Conservation (phyloP, 2,888 invertebrate genomes). For the Serripes groenlandicus region DNA sequence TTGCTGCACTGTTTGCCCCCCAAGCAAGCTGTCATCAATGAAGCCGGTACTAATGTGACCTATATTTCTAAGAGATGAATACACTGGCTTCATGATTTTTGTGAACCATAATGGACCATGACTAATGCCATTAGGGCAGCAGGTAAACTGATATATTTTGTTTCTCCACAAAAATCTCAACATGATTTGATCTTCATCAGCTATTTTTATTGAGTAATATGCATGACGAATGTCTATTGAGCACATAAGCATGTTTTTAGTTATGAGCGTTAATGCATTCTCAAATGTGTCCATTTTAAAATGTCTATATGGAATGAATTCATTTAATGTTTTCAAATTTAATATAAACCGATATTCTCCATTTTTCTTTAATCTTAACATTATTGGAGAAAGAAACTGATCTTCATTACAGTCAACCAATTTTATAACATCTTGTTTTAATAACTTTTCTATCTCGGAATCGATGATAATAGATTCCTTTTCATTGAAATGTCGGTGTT, state of each 20-base stretch:
- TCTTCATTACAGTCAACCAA: conserved; percentile 13
- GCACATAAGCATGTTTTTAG: conserved; percentile 19
- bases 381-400: conserved; percentile 56
- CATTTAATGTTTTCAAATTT: conserved; percentile 55
- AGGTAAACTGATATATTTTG: conserved; percentile 46
- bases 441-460: conserved; percentile 14
- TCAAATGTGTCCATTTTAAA: conserved; percentile 57
- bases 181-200: conserved; percentile 28
- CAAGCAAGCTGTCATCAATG: conserved; percentile 61
- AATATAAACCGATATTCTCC: conserved; percentile 54
- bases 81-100: conserved; percentile 64
- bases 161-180: conserved; percentile 48
- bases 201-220: conserved; percentile 53
- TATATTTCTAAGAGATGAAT: conserved; percentile 41
- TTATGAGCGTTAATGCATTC: conserved; percentile 21
- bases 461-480: conserved; percentile 21
- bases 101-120: conserved; percentile 60
- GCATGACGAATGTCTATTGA: conserved; percentile 58
- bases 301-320: conserved; percentile 50
- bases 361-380: conserved; percentile 54
- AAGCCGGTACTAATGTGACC: conserved; percentile 48
- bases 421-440: conserved; percentile 20
- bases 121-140: conserved; percentile 51
- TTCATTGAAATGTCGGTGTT: neutral
- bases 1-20: conserved; percentile 15